Base-by-base conservation (phyloP, 2,797 vertebrate genomes). In the Aphelocoma californica region DNA sequence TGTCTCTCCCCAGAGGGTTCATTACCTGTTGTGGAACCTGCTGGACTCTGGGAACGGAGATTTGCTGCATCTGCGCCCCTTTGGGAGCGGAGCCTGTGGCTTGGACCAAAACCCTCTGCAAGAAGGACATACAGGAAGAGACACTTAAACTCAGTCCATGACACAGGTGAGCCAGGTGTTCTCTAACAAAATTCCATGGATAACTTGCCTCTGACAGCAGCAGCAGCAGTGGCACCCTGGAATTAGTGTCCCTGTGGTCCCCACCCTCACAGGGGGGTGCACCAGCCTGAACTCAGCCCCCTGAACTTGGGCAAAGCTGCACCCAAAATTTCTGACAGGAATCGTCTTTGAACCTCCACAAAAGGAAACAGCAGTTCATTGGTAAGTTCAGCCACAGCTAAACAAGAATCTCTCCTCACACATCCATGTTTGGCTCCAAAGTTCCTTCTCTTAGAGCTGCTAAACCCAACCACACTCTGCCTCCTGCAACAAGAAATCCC, bases 51-150 rank as follows among this genome's bases (percentile, higher is more conserved):
- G 99, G 98, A 82, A 99, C 98, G 82, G 98, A 98, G 95, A 99
- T 97, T 25, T 99, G 98, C 97, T 99, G 99, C 98, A 98, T 99
- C 97, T 98, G 98, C 54, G 98, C 97, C 95, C 98, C 99, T 97
- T 99, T 99, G 98, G 99, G 99, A 97, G 98, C 96, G 4, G 99
- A 98, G 97, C 99, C 98, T 50, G 98, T 98, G 88, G 99, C 97
- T 96, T 99, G 99, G 96, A 99, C 99, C 98, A 99, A 98, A 97
- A 99, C 98, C 97, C 99, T 99, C 99, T 99, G 98, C 38, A 98
- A 97, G 56, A 71, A 94, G 44, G 93, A 96, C 72, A 79, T 0
- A 95, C 1, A 84, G 53, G 31, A 62, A 70, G 15, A 79, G 9
- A 47, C 7, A 28, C 50, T 97, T 42, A 86, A 60, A 48, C 26